Evolutionary conservation across 35 echinoderm and acorn worm genomes (phyloP), one percentile per base, ranked within the genome.

Genomic region (Anneissia japonica): DNA sequence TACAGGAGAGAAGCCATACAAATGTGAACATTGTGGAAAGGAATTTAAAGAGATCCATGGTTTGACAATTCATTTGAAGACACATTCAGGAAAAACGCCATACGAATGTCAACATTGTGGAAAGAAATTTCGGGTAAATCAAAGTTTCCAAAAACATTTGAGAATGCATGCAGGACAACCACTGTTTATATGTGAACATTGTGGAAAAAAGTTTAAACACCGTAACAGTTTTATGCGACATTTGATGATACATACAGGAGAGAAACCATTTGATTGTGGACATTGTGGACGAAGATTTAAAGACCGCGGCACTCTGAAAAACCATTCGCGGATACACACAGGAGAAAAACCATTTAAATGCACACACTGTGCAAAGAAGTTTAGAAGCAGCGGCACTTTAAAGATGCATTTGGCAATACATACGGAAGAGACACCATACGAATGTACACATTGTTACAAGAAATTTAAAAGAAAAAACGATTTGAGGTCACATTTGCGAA

Each of bases 301-400:
- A 1, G 14, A 33, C 7, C 36, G 33, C 6, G 72, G 46, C 34
- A 34, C 46, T 19, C 11, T 77, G 31, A 11, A 77, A 34, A 46
- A 79, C 33, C 85, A 87, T 79, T 74, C 43, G 72, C 28, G 75
- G n/a, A 87, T 80, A 4, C 85, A 87, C 41, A 87, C 85, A 46
- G 74, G 75, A 28, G 85, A 87, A 87, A 75, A 73, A 82, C 45
- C 78, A 78, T 82, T 38, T 36, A 12, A 88, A 51, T 87, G 85
- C 56, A 46, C n/a, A 6, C 36, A 79, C n/a, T 87, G 85, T 36
- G 38, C 19, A 10, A 77, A 79, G 41, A 87, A 46, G 30, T 87
- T 87, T 43, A 39, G 13, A 28, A 43, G 23, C 19, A 82, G 33
- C 11, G 40, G 37, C 30, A 30, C 34, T 21, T 0, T 82, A 33